Percentiles rank a stretch among this genome's conserved stretches.
These are phyloP conservation scores for Atopsyche davidsoni DNA, from an alignment of 1,140 invertebrate genomes.

Conservation along the genomic window DNA sequence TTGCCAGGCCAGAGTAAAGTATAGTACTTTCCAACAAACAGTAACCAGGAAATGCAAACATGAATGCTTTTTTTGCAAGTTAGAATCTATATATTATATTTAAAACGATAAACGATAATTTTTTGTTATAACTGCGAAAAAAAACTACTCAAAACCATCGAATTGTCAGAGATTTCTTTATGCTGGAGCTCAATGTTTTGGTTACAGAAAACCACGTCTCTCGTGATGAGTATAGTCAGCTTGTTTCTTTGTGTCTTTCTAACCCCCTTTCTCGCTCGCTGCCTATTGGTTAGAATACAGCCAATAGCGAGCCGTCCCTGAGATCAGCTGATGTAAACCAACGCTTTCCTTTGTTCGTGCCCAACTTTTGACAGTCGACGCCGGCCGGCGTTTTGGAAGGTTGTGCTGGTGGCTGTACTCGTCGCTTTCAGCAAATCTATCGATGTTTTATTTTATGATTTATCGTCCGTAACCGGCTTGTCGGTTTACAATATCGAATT, in stretches of 20 bases:
- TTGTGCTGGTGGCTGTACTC: too few species aligned
- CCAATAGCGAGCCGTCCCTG: constrained; percentile 2
- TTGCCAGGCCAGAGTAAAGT: constrained; percentile 13
- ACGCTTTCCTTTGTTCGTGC: constrained; percentile 16
- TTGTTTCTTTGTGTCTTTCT: constrained; percentile 20
- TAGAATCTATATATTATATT: too few species aligned
- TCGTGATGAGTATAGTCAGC: neutral
- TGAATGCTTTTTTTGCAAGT: constrained; percentile 13
- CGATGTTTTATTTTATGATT: too few species aligned
- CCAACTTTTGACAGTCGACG: constrained; percentile 7
- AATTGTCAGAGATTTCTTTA: neutral
- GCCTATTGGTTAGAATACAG: constrained; percentile 7
- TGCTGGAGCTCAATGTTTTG: neutral
- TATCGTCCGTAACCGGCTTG: too few species aligned
- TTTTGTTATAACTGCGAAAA: neutral
- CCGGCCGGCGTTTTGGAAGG: neutral
- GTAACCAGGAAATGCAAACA: constrained; percentile 4
- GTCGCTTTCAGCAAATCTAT: too few species aligned
- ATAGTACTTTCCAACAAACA: neutral
- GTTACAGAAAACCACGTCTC: neutral
- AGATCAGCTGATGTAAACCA: constrained; percentile 14
- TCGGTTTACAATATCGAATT: too few species aligned
- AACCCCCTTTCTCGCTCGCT: constrained; percentile 12
- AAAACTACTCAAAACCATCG: neutral
- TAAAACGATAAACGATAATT: neutral